Evolutionary conservation across 2,888 invertebrate genomes (phyloP).

Genomic region (Danaus chrysippus): DNA sequence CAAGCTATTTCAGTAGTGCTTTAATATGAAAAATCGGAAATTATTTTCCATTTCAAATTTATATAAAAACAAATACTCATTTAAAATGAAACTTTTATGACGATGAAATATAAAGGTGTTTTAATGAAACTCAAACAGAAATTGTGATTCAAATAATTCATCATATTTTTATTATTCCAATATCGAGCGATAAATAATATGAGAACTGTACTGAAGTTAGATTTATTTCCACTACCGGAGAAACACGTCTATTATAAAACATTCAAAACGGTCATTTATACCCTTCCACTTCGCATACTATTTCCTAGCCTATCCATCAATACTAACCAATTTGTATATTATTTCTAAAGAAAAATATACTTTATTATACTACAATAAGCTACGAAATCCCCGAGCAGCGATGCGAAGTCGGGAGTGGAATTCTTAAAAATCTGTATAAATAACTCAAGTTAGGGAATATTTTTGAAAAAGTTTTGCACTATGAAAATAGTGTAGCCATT

Average conservation of each 20-base stretch:
- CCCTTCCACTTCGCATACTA: slow-evolving; percentile 8
- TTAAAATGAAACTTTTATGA: too few species aligned
- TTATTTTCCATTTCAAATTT: too few species aligned
- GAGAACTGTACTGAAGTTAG: not conserved
- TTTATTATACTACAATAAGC: slow-evolving; percentile 16
- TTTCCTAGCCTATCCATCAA: slow-evolving; percentile 6
- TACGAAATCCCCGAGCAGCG: slow-evolving; percentile 14
- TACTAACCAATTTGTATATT: slow-evolving; percentile 15
- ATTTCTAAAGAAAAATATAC: slow-evolving; percentile 12
- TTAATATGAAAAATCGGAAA: too few species aligned
- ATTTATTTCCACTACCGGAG: slow-evolving; percentile 2
- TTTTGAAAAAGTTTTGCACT: not conserved
- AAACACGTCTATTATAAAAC: slow-evolving; percentile 7
- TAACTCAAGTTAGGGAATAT: slow-evolving; percentile 2
- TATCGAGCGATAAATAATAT: not conserved
- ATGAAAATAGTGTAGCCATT: not conserved
- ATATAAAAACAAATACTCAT: too few species aligned
- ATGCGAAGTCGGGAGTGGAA: not conserved
- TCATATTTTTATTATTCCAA: not conserved
- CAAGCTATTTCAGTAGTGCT: too few species aligned
- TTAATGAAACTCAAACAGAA: too few species aligned
- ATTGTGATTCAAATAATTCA: too few species aligned
- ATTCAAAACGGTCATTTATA: slow-evolving; percentile 7
- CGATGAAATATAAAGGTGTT: too few species aligned
- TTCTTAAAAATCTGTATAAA: slow-evolving; percentile 6